Percentiles rank a stretch among this genome's conserved stretches.
These are phyloP conservation scores for Formica aserva DNA, from an alignment of 2,888 invertebrate genomes.

Conservation along the genomic window DNA sequence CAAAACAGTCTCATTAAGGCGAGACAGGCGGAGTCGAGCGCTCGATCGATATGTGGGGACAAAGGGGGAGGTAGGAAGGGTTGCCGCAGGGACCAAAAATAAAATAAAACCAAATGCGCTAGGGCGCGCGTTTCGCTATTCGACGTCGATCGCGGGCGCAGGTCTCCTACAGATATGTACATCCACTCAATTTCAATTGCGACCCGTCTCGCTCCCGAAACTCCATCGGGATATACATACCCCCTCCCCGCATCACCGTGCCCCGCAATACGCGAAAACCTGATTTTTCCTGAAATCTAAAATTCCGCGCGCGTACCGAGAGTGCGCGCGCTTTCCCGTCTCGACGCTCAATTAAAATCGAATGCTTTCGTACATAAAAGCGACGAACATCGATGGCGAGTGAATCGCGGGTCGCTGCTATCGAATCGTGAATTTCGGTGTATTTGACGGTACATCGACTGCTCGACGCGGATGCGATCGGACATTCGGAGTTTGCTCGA, in stretches of 20 bases:
- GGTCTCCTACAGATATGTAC: slow-evolving; percentile 45
- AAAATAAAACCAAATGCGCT: slow-evolving; percentile 51
- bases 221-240: slow-evolving; percentile 24
- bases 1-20: slow-evolving; percentile 70
- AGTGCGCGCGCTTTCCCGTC: slow-evolving; percentile 40
- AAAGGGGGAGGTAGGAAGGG: neutral
- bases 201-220: slow-evolving; percentile 30
- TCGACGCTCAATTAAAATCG: slow-evolving; percentile 70
- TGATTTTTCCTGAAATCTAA: slow-evolving; percentile 68
- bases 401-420: neutral
- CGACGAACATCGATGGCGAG: slow-evolving; percentile 30
- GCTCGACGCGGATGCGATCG: slow-evolving; percentile 4
- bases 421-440: slow-evolving; percentile 7
- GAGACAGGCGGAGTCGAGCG: slow-evolving; percentile 40
- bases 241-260: slow-evolving; percentile 18
- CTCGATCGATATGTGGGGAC: slow-evolving; percentile 52
- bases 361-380: slow-evolving; percentile 56
- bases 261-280: slow-evolving; percentile 44
- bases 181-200: slow-evolving; percentile 54
- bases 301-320: slow-evolving; percentile 57
- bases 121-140: slow-evolving; percentile 26
- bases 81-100: slow-evolving; percentile 43
- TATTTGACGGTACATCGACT: slow-evolving; percentile 7
- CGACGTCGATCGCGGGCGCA: slow-evolving; percentile 49
- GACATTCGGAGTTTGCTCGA: slow-evolving; percentile 16